Conservation (phyloP, 2,797 vertebrate genomes). For the Mormyrus hasselquistii region DNA sequence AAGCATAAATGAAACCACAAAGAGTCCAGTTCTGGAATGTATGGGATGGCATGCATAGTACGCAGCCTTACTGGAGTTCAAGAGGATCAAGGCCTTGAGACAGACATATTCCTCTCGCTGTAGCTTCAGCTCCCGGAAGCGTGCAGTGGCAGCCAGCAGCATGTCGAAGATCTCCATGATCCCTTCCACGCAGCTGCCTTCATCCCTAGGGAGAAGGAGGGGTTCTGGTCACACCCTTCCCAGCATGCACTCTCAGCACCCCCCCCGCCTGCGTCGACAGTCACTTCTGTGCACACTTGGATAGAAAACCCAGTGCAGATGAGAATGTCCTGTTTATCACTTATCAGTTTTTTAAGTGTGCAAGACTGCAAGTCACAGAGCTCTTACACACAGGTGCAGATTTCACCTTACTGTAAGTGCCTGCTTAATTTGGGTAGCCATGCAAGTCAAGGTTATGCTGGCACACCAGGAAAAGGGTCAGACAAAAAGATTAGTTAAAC, state of each 20-base stretch:
- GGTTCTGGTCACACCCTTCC: not conserved
- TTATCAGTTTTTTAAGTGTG: not conserved
- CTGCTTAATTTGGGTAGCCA: not conserved
- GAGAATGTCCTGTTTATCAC: not conserved
- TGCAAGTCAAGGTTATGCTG: not conserved
- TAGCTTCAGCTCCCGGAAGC: slow-evolving; percentile 88
- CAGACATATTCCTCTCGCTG: slow-evolving; percentile 93
- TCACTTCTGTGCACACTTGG: not conserved
- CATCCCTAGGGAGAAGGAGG: slow-evolving; percentile 66
- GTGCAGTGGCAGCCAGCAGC: slow-evolving; percentile 86
- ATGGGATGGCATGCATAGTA: not conserved
- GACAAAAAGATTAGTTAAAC: not conserved
- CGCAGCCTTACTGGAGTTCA: slow-evolving; percentile 83
- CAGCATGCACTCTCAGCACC: not conserved
- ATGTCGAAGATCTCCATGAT: slow-evolving; percentile 98
- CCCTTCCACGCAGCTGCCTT: slow-evolving; percentile 92
- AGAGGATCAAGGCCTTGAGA: slow-evolving; percentile 95
- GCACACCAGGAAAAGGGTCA: not conserved
- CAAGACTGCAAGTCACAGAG: not conserved
- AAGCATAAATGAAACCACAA: not conserved
- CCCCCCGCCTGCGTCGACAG: not conserved
- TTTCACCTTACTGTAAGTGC: not conserved
- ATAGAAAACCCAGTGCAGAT: not conserved
- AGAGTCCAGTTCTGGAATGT: not conserved
- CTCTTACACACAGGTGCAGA: not conserved